Percentiles rank a stretch among this genome's conserved stretches.
phyloP scores from a whole-genome alignment of 2,888 invertebrate genomes.

The Elmis aenea region DNA sequence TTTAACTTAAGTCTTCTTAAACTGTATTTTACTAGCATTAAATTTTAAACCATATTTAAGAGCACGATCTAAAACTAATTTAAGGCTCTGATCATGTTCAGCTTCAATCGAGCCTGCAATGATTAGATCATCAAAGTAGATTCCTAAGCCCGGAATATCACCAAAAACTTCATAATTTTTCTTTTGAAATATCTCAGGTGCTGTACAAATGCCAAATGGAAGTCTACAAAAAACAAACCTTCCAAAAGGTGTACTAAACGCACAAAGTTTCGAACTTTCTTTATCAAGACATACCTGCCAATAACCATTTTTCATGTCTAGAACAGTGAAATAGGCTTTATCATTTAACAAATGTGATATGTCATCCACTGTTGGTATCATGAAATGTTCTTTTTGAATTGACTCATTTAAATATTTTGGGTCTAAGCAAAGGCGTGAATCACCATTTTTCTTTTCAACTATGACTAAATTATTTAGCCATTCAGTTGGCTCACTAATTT shows the following conservation, averaged over 20 bases:
- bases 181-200: constrained; percentile 27
- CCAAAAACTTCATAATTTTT: constrained; percentile 22
- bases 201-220: constrained; percentile 25
- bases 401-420: constrained; percentile 1
- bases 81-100: constrained; percentile 15
- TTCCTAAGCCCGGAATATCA: constrained; percentile 22
- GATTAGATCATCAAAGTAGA: constrained; percentile 31
- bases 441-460: constrained; percentile 1
- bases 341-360: constrained; percentile 2
- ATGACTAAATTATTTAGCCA: constrained; percentile 1
- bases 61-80: constrained; percentile 5
- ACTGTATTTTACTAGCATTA: constrained; percentile 11
- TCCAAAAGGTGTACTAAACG: constrained; percentile 19
- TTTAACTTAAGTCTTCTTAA: constrained; percentile 5
- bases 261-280: constrained; percentile 4
- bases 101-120: constrained; percentile 14
- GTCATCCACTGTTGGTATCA: constrained; percentile 5
- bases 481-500: neutral
- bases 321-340: constrained; percentile 1
- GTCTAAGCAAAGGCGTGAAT: constrained; percentile 2
- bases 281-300: constrained; percentile 10
- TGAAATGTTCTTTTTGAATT: constrained; percentile 3
- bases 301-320: constrained; percentile 10
- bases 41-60: constrained; percentile 14
- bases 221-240: constrained; percentile 26